Base-by-base conservation (phyloP, 2,797 vertebrate genomes). In the Melanotaenia parkinsoni region DNA sequence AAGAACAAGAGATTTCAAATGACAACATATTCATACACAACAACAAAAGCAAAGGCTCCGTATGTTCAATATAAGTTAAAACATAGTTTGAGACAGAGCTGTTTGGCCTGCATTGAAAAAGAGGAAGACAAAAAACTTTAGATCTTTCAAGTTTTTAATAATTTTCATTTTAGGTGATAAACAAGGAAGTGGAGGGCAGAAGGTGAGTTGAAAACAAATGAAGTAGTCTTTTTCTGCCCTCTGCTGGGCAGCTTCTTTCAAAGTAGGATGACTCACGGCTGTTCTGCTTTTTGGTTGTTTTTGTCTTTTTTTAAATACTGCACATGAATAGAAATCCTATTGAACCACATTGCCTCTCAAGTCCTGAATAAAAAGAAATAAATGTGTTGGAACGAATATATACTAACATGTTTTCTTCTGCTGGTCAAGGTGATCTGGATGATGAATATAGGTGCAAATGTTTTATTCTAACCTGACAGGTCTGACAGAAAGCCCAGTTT, bases 171-270 rank as follows among this genome's bases (percentile, higher is more conserved):
- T 22, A 9, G 10, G 47, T 50, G 45, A 54, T 26, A 16, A 56
- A 57, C 57, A 67, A 57, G 32, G 35, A 37, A 72, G 70, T 67
- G 40, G 37, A 77, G 68, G 67, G 43, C 47, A 50, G 3, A 22
- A 22, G n/a, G n/a, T 50, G 47, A 50, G 8, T 50, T 47, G 45
- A 20, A 50, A 50, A 50, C 22, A n/a, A n/a, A 50, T 50, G 8
- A 26, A 43, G 8, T 13, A 69, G 86, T 82, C 76, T 83, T 70
- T 67, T 60, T 54, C 80, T 92, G 91, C 92, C 91, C 86, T 84
- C 93, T 93, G 86, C 88, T 91, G 93, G 89, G 74, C 61, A 67
- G 24, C 14, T 60, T 58, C 18, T 37, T 1, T 51, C 20, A n/a
- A 57, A 32, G n/a, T 12, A 32, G 2, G 18, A 22, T 33, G 32